A percentile compares a stretch with the other conserved stretches of the same genome.
Conservation (phyloP, 1,140 invertebrate species). For the Tenebrio molitor region DNA sequence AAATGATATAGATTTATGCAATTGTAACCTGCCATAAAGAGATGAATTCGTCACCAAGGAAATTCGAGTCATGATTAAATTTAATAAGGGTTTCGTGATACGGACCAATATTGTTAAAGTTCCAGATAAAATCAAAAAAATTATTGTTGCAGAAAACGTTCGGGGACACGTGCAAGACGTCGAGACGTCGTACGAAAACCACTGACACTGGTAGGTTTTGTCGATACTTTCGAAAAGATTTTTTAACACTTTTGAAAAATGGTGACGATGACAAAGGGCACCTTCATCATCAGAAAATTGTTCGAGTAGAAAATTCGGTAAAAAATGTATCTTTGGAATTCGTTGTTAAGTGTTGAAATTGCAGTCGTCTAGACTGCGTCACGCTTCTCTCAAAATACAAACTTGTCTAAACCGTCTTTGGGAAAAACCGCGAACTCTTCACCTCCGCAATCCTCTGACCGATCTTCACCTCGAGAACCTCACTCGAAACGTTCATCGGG, state of each 20-base stretch:
- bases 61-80: too few species aligned
- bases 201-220: conserved; percentile 1
- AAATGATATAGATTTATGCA: too few species aligned
- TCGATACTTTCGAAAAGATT: conserved; percentile 44
- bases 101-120: conserved; percentile 36
- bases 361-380: conserved; percentile 48
- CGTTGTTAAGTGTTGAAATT: conserved; percentile 42
- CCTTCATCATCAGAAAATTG: conserved; percentile 57
- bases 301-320: conserved; percentile 39
- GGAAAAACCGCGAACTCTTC: conserved; percentile 52
- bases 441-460: conserved; percentile 49
- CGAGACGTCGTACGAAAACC: conserved; percentile 31
- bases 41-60: too few species aligned
- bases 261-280: conserved; percentile 61
- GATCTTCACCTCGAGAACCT: conserved; percentile 44
- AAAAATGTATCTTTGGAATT: conserved; percentile 55
- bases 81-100: too few species aligned
- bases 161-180: conserved; percentile 27
- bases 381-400: conserved; percentile 41
- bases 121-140: conserved; percentile 42
- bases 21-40: too few species aligned
- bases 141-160: conserved; percentile 31
- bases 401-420: conserved; percentile 39
- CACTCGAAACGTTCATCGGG: conserved; percentile 1
- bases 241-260: conserved; percentile 52